Evolutionary conservation across 2,797 vertebrate genomes (phyloP), one percentile per base, ranked within the genome.

Genomic region (Molossus alvarezi): DNA sequence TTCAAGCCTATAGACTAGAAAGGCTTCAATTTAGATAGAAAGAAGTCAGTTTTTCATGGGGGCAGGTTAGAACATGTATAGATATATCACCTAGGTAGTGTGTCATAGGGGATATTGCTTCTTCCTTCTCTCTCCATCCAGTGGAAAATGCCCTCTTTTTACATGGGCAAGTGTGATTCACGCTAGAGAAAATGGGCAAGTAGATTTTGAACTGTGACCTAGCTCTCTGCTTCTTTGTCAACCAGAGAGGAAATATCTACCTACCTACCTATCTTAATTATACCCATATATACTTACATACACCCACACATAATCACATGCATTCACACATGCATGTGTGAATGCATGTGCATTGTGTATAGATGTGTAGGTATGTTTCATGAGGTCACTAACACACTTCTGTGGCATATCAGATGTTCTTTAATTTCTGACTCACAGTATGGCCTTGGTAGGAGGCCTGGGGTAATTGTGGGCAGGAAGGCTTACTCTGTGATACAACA

Each of bases 401-500:
- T 64, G 57, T 58, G 65, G 0, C 60, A 37, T 72, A 9, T 83
- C 84, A 57, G 21, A 71, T 94, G 33, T 41, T 27, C 5, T 91
- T 21, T 37, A 29, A 27, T 83, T 90, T 84, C 88, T 67, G 53
- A 85, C 75, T 94, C 73, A 90, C 85, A 20, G 5, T 33, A 33
- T 45, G 27, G 20, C 65, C 45, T 95, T 64, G 80, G 93, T 45
- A 7, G 48, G 51, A 93, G 95, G 95, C 79, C 12, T 18, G 57
- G 57, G 60, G 27, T 82, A 73, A 94, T 58, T 95, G 84, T 41
- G 90, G 93, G 73, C 76, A 94, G 45, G 55, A 87, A 97, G 76
- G 41, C 29, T 95, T 94, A 76, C 58, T 95, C 65, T 58, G 37
- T 86, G 94, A 96, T 76, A 85, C 83, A 53, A 53, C 55, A 48